A percentile compares a stretch with the other conserved stretches of the same genome.
Conservation (phyloP, 2,797 vertebrate species). For the Chiropotes sagulatus region DNA sequence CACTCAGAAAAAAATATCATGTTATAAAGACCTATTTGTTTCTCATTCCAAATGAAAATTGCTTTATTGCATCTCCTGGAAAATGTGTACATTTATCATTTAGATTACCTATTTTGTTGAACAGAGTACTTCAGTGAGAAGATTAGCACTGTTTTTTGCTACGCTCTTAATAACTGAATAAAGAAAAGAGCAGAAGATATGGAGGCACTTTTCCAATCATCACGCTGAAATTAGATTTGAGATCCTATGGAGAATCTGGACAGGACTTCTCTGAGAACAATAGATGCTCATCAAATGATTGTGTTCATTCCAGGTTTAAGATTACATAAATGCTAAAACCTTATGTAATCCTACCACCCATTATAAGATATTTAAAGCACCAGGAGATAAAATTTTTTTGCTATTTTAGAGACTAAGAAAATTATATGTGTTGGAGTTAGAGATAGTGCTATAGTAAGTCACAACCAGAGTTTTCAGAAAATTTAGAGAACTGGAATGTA, state of each 20-base stretch:
- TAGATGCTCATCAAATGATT: background rate
- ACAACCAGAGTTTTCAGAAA: slow-evolving; percentile 19
- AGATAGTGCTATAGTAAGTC: background rate
- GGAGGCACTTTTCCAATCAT: background rate
- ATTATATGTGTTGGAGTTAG: background rate
- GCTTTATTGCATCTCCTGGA: background rate
- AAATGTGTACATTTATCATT: background rate
- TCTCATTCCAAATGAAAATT: slow-evolving; percentile 18
- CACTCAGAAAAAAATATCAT: background rate
- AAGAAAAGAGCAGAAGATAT: background rate
- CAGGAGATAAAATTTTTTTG: background rate
- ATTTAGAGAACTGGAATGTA: background rate
- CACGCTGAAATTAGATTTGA: background rate
- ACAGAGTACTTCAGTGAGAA: background rate
- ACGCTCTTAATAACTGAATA: background rate
- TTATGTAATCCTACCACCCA: background rate
- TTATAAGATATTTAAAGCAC: slow-evolving; percentile 2
- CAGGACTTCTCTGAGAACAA: background rate
- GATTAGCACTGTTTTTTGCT: background rate
- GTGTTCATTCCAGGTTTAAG: background rate
- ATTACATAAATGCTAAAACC: slow-evolving; percentile 17
- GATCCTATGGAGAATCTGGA: background rate
- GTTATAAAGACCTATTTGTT: background rate
- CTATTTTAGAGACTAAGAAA: background rate
- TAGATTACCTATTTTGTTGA: background rate